Evolutionary conservation across 2,888 invertebrate species (phyloP).

Genomic region (Oscheius myriophilus): DNA sequence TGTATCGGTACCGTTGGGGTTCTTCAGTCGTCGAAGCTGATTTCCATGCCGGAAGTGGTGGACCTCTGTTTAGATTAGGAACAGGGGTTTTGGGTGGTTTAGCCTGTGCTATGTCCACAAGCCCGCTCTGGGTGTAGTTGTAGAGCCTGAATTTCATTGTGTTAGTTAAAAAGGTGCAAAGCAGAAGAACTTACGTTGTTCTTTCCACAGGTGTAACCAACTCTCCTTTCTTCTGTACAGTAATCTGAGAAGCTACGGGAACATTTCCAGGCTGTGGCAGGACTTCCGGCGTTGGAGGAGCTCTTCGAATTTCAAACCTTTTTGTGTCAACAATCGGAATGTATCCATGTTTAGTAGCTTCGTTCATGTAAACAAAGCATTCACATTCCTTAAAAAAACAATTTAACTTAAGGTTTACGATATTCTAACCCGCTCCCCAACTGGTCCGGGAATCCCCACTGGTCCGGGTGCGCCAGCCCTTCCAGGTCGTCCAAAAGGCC

Average conservation of each 20-base stretch:
- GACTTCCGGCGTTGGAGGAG: neutral
- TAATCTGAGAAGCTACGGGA: slow-evolving; percentile 8
- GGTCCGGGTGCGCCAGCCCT: slow-evolving; percentile 3
- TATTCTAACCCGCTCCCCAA: neutral
- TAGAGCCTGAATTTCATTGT: neutral
- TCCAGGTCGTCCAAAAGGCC: slow-evolving; percentile 4
- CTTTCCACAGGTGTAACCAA: neutral
- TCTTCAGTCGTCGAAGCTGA: too few species aligned
- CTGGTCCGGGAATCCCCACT: neutral
- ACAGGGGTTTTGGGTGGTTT: neutral
- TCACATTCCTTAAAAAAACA: neutral
- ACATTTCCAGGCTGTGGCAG: neutral
- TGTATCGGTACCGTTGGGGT: too few species aligned
- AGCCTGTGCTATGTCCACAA: slow-evolving; percentile 2
- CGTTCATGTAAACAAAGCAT: slow-evolving; percentile 5
- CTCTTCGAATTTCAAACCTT: neutral
- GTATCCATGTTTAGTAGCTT: neutral
- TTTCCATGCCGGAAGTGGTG: too few species aligned
- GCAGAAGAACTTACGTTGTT: slow-evolving; percentile 4
- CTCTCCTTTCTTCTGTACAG: neutral
- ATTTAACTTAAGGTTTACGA: neutral
- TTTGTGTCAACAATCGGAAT: neutral
- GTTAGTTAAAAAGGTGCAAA: neutral
- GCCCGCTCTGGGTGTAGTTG: slow-evolving; percentile 11
- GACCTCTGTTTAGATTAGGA: too few species aligned